Conservation (phyloP, 2,113 vertebrate genomes). For the Osmerus eperlanus region DNA sequence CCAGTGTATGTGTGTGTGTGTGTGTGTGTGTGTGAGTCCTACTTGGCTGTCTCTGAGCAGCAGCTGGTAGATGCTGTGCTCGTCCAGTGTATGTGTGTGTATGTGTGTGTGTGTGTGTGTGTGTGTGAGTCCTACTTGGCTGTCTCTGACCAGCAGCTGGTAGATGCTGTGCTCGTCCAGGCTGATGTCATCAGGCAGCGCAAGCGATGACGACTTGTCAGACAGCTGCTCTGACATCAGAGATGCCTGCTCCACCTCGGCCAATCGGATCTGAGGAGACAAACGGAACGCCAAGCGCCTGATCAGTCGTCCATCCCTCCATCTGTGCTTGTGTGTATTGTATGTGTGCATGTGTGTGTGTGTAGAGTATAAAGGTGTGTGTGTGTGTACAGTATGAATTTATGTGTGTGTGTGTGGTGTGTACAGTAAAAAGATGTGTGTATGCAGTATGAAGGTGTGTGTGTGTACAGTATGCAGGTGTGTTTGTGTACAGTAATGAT, state of each 20-base stretch:
- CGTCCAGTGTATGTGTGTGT: not conserved
- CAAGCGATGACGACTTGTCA: slow-evolving; percentile 89
- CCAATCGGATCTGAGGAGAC: slow-evolving; percentile 81
- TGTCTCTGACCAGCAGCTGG: slow-evolving; percentile 75
- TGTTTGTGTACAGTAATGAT: not conserved
- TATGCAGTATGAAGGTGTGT: not conserved
- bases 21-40: not conserved
- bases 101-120: not conserved
- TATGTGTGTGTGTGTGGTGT: too few species aligned
- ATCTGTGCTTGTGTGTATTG: too few species aligned
- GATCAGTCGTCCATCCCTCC: not conserved
- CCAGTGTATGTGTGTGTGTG: too few species aligned
- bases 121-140: slow-evolving; percentile 44
- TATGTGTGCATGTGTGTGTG: too few species aligned
- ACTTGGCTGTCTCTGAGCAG: not conserved
- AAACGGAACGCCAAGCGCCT: slow-evolving; percentile 1
- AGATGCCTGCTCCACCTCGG: slow-evolving; percentile 92
- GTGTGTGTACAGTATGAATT: too few species aligned
- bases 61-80: not conserved
- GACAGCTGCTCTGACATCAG: slow-evolving; percentile 86
- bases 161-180: slow-evolving; percentile 81
- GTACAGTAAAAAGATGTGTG: not conserved
- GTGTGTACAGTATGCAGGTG: not conserved
- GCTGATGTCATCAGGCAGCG: slow-evolving; percentile 88
- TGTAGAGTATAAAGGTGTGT: too few species aligned